A percentile compares a stretch with the other conserved stretches of the same genome.
Conservation (phyloP, 2,797 vertebrate species). For the Mareca penelope region DNA sequence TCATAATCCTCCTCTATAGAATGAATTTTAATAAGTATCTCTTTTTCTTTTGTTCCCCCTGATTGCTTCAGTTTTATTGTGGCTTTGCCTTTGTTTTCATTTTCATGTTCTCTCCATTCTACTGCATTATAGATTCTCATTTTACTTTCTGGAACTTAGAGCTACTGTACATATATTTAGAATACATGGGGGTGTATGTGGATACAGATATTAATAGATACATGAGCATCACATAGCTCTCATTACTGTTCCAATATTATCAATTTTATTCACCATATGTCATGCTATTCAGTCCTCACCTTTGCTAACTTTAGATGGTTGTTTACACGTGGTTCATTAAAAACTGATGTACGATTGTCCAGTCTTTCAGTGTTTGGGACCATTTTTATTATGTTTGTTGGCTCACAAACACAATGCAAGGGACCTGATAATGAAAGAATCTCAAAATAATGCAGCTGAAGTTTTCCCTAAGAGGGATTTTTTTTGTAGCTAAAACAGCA, state of each 20-base stretch:
- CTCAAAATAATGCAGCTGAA: background rate
- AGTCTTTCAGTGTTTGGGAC: background rate
- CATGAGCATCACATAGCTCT: slow-evolving; percentile 46
- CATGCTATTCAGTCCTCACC: slow-evolving; percentile 3
- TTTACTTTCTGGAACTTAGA: slow-evolving; percentile 62
- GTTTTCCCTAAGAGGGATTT: background rate
- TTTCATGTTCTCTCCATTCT: slow-evolving; percentile 35
- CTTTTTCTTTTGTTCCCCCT: background rate
- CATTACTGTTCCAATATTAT: slow-evolving; percentile 66
- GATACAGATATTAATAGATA: slow-evolving; percentile 71
- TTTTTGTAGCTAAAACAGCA: background rate
- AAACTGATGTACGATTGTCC: background rate
- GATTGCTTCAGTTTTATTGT: slow-evolving; percentile 32
- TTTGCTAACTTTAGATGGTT: slow-evolving; percentile 24
- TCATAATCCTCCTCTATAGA: background rate
- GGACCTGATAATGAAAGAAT: background rate
- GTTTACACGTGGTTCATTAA: slow-evolving; percentile 14
- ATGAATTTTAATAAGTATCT: slow-evolving; percentile 13
- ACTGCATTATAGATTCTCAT: slow-evolving; percentile 49
- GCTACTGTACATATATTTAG: slow-evolving; percentile 70
- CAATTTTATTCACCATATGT: slow-evolving; percentile 39
- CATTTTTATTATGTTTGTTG: background rate
- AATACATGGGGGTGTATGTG: slow-evolving; percentile 57
- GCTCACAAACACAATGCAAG: background rate
- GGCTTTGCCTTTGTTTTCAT: slow-evolving; percentile 48